Conservation (phyloP, 2,113 vertebrate species). For the Perca fluviatilis region DNA sequence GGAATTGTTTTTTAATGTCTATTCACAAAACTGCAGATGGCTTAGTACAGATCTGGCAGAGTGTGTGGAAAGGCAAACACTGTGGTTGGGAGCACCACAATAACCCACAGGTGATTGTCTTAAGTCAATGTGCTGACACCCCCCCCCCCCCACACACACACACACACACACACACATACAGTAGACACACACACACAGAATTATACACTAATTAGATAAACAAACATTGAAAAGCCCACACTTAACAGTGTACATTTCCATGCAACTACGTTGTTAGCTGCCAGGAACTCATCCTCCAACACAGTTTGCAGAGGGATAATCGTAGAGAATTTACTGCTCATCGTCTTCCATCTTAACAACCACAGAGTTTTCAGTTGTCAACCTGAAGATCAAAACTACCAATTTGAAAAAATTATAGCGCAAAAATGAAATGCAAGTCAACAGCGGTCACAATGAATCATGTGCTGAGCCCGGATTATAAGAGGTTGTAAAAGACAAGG, state of each 20-base stretch:
- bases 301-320: constrained; percentile 62
- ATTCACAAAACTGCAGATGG: constrained; percentile 41
- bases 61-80: constrained; percentile 53
- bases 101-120: constrained; percentile 63
- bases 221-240: constrained; percentile 26
- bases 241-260: constrained; percentile 12
- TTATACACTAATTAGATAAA: constrained; percentile 37
- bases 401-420: constrained; percentile 69
- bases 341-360: constrained; percentile 56
- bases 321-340: constrained; percentile 64
- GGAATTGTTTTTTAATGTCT: constrained; percentile 43
- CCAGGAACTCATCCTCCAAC: constrained; percentile 53
- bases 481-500: constrained; percentile 71
- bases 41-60: constrained; percentile 53
- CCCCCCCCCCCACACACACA: constrained; percentile 10
- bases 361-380: constrained; percentile 67
- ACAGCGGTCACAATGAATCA: constrained; percentile 66
- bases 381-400: constrained; percentile 69
- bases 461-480: constrained; percentile 58
- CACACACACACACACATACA: not conserved
- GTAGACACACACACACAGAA: constrained; percentile 15
- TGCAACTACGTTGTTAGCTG: constrained; percentile 37
- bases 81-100: constrained; percentile 31
- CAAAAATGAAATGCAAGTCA: constrained; percentile 67
- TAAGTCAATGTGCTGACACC: constrained; percentile 37